A percentile compares a stretch with the other conserved stretches of the same genome.
These are phyloP conservation scores for Leiothrix lutea DNA, from an alignment of 2,113 vertebrate species.

Conservation along the genomic window DNA sequence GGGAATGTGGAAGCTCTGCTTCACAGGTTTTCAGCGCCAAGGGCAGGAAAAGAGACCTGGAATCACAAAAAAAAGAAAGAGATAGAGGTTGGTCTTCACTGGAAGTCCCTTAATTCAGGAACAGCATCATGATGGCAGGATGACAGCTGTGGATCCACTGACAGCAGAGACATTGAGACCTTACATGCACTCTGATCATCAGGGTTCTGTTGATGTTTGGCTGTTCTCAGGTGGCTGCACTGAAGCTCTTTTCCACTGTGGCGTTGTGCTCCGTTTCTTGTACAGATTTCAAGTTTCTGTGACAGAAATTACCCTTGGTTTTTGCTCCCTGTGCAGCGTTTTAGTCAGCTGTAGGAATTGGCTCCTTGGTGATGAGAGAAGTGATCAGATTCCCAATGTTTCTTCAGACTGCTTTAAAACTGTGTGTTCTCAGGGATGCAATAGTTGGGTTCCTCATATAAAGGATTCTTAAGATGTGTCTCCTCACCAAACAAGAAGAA, in stretches of 20 bases:
- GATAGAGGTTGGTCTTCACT: background rate
- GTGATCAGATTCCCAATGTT: background rate
- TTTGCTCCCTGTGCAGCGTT: background rate
- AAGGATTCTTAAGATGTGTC: background rate
- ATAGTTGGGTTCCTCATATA: background rate
- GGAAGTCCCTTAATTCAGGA: background rate
- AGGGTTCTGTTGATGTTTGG: background rate
- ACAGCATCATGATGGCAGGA: background rate
- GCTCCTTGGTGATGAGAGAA: background rate
- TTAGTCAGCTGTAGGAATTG: background rate
- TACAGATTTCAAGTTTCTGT: background rate
- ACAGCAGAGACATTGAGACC: background rate
- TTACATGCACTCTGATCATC: accelerated
- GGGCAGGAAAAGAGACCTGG: background rate
- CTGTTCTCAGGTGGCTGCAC: background rate
- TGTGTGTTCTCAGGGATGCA: background rate
- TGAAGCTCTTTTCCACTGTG: background rate
- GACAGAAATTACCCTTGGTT: background rate
- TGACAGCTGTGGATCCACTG: accelerated
- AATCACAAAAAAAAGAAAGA: background rate
- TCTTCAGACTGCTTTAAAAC: background rate
- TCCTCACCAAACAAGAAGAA: background rate
- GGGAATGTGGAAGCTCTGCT: background rate
- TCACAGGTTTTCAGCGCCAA: background rate
- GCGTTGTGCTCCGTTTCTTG: background rate